Evolutionary conservation across 1,140 invertebrate species (phyloP).

Genomic region (Zaprionus vittiger): DNA sequence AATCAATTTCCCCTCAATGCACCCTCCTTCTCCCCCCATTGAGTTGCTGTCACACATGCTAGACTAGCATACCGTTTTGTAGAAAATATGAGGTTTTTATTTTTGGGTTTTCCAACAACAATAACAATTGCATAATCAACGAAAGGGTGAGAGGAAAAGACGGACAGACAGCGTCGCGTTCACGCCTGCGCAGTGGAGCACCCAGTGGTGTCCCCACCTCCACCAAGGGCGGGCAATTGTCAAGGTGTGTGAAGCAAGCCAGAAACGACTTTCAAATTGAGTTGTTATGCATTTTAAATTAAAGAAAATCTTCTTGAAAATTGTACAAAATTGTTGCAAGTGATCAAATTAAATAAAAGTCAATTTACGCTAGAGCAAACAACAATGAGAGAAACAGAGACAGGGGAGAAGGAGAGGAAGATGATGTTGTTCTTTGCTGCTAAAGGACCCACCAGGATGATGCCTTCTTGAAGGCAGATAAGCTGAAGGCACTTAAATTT

Average conservation of each 20-base stretch:
- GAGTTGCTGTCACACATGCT: conserved; percentile 28
- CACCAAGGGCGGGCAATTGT: not conserved
- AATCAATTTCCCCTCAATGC: conserved; percentile 59
- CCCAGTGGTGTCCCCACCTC: not conserved
- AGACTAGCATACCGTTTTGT: conserved; percentile 18
- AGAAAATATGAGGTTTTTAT: conserved; percentile 65
- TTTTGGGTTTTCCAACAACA: conserved; percentile 34
- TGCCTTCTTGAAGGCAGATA: conserved; percentile 55
- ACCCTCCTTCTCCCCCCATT: not conserved
- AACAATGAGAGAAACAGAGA: not conserved
- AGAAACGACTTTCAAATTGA: conserved; percentile 65
- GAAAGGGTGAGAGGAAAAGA: conserved; percentile 15
- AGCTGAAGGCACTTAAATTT: conserved; percentile 73
- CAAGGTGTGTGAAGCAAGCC: conserved; percentile 19
- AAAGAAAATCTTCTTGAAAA: conserved; percentile 49
- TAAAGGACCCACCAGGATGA: conserved; percentile 46
- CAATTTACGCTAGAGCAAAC: conserved; percentile 52
- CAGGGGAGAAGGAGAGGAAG: conserved; percentile 4
- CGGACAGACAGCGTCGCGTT: conserved; percentile 15
- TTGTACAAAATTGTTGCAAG: conserved; percentile 43
- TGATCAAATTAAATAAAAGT: conserved; percentile 73
- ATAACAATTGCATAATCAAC: conserved; percentile 53
- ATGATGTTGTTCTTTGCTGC: conserved; percentile 13
- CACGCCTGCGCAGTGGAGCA: conserved; percentile 64
- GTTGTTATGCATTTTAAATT: conserved; percentile 64